Evolutionary conservation across 1,140 invertebrate genomes (phyloP).

Genomic region (Schlechtendalia chinensis): DNA sequence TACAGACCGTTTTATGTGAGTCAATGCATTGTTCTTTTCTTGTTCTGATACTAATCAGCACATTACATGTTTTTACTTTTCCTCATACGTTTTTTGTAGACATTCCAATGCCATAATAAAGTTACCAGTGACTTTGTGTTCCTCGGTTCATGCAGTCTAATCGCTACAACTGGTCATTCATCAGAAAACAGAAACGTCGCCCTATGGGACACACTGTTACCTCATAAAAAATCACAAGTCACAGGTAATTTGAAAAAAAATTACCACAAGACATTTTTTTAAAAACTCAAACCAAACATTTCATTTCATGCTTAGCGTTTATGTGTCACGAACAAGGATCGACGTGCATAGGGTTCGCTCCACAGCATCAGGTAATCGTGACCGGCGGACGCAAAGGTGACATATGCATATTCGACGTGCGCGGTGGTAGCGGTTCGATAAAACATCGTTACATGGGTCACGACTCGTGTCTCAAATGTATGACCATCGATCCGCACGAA

Average conservation of each 20-base stretch:
- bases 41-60: too few relatives aligned
- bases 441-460: constrained; percentile 89
- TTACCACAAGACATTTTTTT: neutral
- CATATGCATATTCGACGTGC: constrained; percentile 90
- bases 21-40: too few relatives aligned
- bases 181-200: constrained; percentile 97
- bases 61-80: too few relatives aligned
- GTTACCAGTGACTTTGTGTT: constrained; percentile 97
- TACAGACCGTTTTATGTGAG: constrained; percentile 94
- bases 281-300: neutral
- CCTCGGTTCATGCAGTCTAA: constrained; percentile 92
- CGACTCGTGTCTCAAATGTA: constrained; percentile 89
- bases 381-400: constrained; percentile 95
- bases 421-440: constrained; percentile 71
- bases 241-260: constrained; percentile 62
- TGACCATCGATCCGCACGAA: constrained; percentile 90
- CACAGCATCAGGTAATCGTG: constrained; percentile 84
- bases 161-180: constrained; percentile 96
- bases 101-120: constrained; percentile 94
- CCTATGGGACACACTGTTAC: constrained; percentile 97
- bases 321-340: constrained; percentile 90
- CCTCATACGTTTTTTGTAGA: constrained; percentile 65
- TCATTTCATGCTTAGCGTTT: constrained; percentile 67
- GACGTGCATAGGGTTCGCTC: constrained; percentile 85
- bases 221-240: constrained; percentile 88